Percentiles rank a stretch among this genome's conserved stretches.
These are phyloP conservation scores for Cistogaster globosa DNA, from an alignment of 2,888 invertebrate species.

Conservation along the genomic window DNA sequence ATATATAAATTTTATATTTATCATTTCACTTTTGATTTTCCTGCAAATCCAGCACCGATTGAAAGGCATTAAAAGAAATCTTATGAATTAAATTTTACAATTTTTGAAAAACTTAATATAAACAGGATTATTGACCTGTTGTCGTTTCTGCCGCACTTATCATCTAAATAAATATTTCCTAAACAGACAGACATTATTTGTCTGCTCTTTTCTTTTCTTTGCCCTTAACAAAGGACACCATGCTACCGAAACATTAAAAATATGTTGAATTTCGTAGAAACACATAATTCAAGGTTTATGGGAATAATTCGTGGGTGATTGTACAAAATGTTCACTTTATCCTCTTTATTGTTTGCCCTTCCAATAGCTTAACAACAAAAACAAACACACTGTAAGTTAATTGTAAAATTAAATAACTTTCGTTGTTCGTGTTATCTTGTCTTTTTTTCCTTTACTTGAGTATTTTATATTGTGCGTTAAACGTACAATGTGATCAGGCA, in stretches of 20 bases:
- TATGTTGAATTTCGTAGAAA: not conserved
- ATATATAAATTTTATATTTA: no score
- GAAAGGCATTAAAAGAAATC: not conserved
- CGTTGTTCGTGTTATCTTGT: not conserved
- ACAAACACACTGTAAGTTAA: slow-evolving; percentile 12
- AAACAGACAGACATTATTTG: slow-evolving; percentile 22
- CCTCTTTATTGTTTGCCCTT: not conserved
- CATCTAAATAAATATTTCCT: slow-evolving; percentile 10
- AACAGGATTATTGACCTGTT: not conserved
- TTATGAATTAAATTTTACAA: not conserved
- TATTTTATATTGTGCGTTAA: slow-evolving; percentile 1
- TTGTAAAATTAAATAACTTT: slow-evolving; percentile 41
- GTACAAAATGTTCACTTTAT: slow-evolving; percentile 17
- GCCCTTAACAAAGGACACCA: slow-evolving; percentile 7
- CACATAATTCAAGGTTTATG: slow-evolving; percentile 20
- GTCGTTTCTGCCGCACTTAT: not conserved
- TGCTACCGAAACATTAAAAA: not conserved
- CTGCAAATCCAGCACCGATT: no score
- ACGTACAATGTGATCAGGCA: slow-evolving; percentile 13
- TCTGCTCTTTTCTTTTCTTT: not conserved
- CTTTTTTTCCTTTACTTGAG: not conserved
- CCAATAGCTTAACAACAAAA: not conserved
- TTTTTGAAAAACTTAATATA: not conserved
- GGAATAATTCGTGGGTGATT: slow-evolving; percentile 21
- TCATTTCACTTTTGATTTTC: not conserved